Base-by-base conservation (phyloP, 2,113 vertebrate genomes). In the Antechinus stuartii region DNA sequence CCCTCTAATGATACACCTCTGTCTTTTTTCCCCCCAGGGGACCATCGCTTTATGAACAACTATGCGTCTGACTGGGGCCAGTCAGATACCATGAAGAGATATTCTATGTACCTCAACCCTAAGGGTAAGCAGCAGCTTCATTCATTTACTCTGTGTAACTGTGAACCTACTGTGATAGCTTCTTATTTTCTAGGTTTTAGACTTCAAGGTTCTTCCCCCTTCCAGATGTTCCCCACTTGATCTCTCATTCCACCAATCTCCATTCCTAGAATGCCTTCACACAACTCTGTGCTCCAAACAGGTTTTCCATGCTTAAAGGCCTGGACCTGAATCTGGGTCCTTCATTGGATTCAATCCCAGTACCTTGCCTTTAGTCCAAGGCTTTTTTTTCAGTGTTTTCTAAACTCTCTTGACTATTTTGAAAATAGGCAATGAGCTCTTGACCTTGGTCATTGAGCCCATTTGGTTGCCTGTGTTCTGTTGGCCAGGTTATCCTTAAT, bases 71-170 rank as follows among this genome's bases (percentile, higher is more conserved):
- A 99, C 26, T 99, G 99, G 99, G 97, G 97, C n/a, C 96, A 98
- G 8, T 98, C 99, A 0, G 98, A 99, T 57, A 97, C 98, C 93
- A 89, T 98, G 97, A 99, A 99, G 98, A 98, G 99, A 55, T 99
- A 99, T 53, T 98, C 98, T 96, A 99, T 99, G 98, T 99, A 98
- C 98, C 98, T 99, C 97, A 97, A 97, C 14, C 98, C 98, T 95
- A 99, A 99, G 98, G 98, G 99, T 99, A 98, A 0, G 96, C 35
- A 2, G 0, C 35, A 42, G n/a, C 35, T 42, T 16, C 0, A 84
- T 84, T 84, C 35, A 42, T 84, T 84, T 42, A n/a, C 16, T 84
- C 16, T 42, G 68, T 84, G 68, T 19, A n/a, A 42, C n/a, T 42
- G n/a, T 76, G 35, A 76, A 76, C 16, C 16, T 8, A 22, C 5